Percentiles rank a stretch among this genome's conserved stretches.
Conservation (phyloP, 1,140 invertebrate genomes). For the Limonius californicus region DNA sequence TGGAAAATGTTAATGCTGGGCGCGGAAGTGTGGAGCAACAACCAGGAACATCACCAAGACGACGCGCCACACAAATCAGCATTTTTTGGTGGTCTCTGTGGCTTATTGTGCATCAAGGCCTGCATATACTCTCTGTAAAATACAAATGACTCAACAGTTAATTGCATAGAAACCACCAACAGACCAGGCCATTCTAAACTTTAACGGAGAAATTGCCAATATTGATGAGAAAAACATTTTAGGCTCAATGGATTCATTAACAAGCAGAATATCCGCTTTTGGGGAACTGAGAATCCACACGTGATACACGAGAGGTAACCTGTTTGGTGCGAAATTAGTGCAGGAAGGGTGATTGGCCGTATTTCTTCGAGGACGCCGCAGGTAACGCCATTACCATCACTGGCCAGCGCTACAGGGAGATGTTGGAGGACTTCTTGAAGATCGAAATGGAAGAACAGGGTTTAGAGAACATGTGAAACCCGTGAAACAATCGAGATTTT, state of each 20-base stretch:
- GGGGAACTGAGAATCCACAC: slow-evolving; percentile 17
- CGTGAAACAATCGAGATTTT: not conserved
- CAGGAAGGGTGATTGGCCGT: not conserved
- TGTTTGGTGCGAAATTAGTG: slow-evolving; percentile 20
- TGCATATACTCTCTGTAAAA: not conserved
- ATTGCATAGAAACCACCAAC: not conserved
- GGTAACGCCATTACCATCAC: not conserved
- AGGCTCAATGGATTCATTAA: not conserved
- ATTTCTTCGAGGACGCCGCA: not conserved
- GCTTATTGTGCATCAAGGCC: not conserved
- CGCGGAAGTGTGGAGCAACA: not conserved
- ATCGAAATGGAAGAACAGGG: not conserved
- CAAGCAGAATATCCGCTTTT: not conserved
- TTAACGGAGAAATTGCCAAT: not conserved
- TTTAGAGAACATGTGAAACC: not conserved
- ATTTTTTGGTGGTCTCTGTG: not conserved
- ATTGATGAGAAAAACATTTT: not conserved
- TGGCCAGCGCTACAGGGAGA: not conserved
- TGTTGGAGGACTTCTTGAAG: too few relatives aligned
- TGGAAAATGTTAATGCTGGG: not conserved
- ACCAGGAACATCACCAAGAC: not conserved
- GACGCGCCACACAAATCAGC: not conserved
- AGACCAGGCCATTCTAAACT: not conserved
- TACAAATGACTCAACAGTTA: not conserved
- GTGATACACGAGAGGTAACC: slow-evolving; percentile 20